A percentile compares a stretch with the other conserved stretches of the same genome.
Conservation (phyloP, 2,113 vertebrate species). For the Andinoacara biseriatus region DNA sequence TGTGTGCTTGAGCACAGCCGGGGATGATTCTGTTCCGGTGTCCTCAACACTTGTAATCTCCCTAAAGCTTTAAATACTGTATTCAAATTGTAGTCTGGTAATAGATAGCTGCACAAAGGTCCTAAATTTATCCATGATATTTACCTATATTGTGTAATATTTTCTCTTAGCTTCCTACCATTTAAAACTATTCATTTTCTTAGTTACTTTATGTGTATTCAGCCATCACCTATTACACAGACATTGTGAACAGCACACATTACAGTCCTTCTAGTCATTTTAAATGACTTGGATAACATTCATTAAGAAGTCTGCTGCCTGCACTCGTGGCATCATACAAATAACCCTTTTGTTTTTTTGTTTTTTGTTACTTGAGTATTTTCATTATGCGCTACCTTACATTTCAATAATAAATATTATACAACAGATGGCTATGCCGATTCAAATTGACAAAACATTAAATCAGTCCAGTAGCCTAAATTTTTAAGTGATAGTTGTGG, state of each 20-base stretch:
- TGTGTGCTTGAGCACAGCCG: constrained; percentile 57
- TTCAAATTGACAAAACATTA: background rate
- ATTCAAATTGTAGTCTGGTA: constrained; percentile 45
- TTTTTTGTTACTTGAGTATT: background rate
- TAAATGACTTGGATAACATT: too few species aligned
- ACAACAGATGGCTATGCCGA: background rate
- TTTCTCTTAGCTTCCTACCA: background rate
- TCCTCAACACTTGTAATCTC: constrained; percentile 76
- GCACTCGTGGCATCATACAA: background rate
- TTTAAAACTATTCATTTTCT: constrained; percentile 4
- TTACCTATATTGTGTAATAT: background rate
- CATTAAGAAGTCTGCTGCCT: background rate
- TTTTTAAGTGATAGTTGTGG: background rate
- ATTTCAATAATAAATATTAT: constrained; percentile 3
- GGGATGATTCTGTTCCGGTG: constrained; percentile 67
- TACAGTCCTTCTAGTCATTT: background rate
- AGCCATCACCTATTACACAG: background rate
- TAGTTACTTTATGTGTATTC: background rate
- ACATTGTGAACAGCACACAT: background rate
- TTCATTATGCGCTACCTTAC: background rate
- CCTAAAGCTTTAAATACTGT: constrained; percentile 77
- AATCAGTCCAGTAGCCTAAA: background rate
- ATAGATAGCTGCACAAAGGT: constrained; percentile 35
- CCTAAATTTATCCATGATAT: constrained; percentile 4
- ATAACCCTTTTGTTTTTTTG: background rate